phyloP scores from a whole-genome alignment of 1,140 invertebrate genomes.

The Neodiprion virginianus region DNA sequence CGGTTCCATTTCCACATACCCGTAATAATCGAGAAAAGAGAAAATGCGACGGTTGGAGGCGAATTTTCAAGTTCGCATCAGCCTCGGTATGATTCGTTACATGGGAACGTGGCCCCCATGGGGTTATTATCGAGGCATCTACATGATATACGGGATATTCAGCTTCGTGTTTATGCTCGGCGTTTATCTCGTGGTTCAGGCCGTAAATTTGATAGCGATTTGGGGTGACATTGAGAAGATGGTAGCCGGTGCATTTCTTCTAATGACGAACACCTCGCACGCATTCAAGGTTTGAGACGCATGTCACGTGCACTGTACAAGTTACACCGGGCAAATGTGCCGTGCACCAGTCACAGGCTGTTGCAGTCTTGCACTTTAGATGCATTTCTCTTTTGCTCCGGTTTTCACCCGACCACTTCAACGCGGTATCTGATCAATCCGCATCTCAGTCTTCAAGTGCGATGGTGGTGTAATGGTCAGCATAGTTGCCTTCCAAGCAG shows the following conservation, averaged over 20 bases:
- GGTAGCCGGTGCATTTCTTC: constrained; percentile 30
- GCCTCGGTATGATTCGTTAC: constrained; percentile 36
- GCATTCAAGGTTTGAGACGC: constrained; percentile 36
- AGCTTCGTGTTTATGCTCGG: constrained; percentile 36
- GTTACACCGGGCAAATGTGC: too few species aligned
- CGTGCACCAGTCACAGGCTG: too few species aligned
- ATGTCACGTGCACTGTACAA: too few species aligned
- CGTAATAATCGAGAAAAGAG: not conserved
- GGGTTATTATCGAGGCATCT: constrained; percentile 25
- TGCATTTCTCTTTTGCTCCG: not conserved
- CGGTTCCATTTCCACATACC: too few species aligned
- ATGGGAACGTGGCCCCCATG: constrained; percentile 40
- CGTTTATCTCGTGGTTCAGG: constrained; percentile 32
- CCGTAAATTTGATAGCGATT: constrained; percentile 31
- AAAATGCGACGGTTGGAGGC: constrained; percentile 21
- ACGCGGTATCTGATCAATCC: too few species aligned
- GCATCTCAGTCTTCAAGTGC: constrained; percentile 36
- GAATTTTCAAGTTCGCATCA: constrained; percentile 38
- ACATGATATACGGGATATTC: constrained; percentile 29
- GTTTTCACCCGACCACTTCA: not conserved
- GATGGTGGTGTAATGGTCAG: constrained; percentile 78
- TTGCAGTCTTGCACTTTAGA: too few species aligned
- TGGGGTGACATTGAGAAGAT: constrained; percentile 35
- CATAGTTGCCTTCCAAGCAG: constrained; percentile 89
- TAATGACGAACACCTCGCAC: constrained; percentile 44